Conservation (phyloP, 2,888 invertebrate genomes). For the Drosophila borealis region DNA sequence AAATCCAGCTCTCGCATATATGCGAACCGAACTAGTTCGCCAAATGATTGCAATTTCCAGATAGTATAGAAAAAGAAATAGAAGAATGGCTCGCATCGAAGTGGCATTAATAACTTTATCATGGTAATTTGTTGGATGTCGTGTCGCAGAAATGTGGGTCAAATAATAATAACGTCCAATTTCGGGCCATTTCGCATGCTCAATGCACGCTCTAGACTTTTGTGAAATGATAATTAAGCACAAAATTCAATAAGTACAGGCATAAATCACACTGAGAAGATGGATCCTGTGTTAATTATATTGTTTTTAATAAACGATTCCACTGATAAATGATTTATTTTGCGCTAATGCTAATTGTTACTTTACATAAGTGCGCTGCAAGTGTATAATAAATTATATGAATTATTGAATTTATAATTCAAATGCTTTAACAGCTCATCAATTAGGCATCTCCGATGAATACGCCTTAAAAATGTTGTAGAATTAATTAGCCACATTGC, state of each 20-base stretch:
- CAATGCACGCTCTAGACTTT: constrained; percentile 5
- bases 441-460: neutral
- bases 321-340: constrained; percentile 40
- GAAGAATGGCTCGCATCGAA: neutral
- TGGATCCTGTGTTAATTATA: constrained; percentile 7
- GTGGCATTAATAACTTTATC: constrained; percentile 46
- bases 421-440: constrained; percentile 5
- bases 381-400: constrained; percentile 17
- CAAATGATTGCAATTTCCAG: constrained; percentile 36
- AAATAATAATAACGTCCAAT: constrained; percentile 20
- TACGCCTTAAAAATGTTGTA: neutral
- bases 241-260: constrained; percentile 7
- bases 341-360: constrained; percentile 31
- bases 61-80: constrained; percentile 7
- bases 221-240: constrained; percentile 6
- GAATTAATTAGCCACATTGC: neutral
- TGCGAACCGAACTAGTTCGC: constrained; percentile 44
- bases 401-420: constrained; percentile 2
- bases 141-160: constrained; percentile 33
- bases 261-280: constrained; percentile 29
- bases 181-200: constrained; percentile 24
- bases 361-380: constrained; percentile 29
- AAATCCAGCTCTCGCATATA: constrained; percentile 43
- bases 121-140: constrained; percentile 24
- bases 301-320: constrained; percentile 34